Evolutionary conservation across 2,113 vertebrate genomes (phyloP), one percentile per base, ranked within the genome.

Genomic region (Dromas ardeola): DNA sequence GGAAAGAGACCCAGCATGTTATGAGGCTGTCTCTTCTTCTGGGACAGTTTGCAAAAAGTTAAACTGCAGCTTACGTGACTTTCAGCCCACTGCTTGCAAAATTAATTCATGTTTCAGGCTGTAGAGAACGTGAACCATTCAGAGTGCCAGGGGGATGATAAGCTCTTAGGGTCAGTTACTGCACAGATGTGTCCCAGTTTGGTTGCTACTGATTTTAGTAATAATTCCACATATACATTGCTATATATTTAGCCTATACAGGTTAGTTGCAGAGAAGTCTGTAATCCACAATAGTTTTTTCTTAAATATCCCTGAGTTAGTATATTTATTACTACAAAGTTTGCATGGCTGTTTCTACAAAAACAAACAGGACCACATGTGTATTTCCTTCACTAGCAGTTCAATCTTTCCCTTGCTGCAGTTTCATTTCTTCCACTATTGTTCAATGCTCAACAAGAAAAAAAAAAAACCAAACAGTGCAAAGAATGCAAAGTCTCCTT

Each of bases 81-180:
- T 96, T 82, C 80, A 91, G 66, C 42, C 47, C 40, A 61, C 69
- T 87, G 88, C 86, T 94, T 84, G 83, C 88, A 95, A 95, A 94
- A 95, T 95, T 83, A 95, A 95, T 95, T 95, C 80, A 52, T 32
- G 16, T 85, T 76, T 88, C 88, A 96, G 88, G 55, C 88, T 94
- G 32, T 6, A 89, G 80, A 95, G 89, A 78, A 65, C 1, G 3
- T 16, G 61, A 96, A 91, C 52, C 62, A 58, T 62, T 79, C 88
- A 50, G 86, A 87, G 80, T 90, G 88, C 86, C 63, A 74, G 66
- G 45, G 85, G 82, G 69, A 86, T 50, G 76, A 93, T 81, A 96
- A 92, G 83, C 74, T 95, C 73, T 71, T 79, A 79, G 86, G 77
- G 73, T 85, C 88, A 95, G 65, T 87, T 91, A 90, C 53, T 77